Evolutionary conservation across 2,888 invertebrate species (phyloP), one percentile per base, ranked within the genome.

Genomic region (Conistra vaccinii): DNA sequence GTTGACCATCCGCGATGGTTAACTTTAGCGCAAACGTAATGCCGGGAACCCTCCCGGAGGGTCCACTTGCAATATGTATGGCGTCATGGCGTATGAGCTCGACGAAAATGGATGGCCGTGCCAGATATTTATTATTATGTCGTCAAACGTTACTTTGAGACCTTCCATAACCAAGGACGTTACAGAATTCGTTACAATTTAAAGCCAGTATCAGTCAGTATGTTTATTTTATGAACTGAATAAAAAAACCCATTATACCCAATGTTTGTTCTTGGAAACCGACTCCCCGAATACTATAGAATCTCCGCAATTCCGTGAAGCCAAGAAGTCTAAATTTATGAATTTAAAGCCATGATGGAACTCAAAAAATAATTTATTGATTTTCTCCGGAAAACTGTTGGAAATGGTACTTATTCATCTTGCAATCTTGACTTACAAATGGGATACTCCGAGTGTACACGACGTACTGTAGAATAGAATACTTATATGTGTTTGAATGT

Each of bases 171-270:
- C 6, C 10, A 5, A 12, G 32, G 5, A 35, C 14, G 29, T n/a
- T 6, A 20, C n/a, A n/a, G 35, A 35, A 35, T 69, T 78, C 20
- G 5, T 51, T 51, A 77, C 26, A 35, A 32, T 14, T 6, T 39
- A 39, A 51, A 32, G 12, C 26, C 42, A 42, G 1, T 29, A 57
- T 39, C 0, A 32, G 12, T 32, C 32, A 42, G 1, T 29, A 57
- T 39, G 3, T 39, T 39, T 65, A 48, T 66, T 76, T 76, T 9
- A 29, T 32, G 23, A 76, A 42, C 42, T 58, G 17, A n/a, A 55
- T 29, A 20, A 48, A 71, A 57, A n/a, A 55, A 69, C 6, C 1
- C 14, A 7, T 20, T 32, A 32, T 9, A 68, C 17, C 10, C n/a
- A 45, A 51, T 48, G 2, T 12, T 20, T 14, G n/a, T 48, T 65